Evolutionary conservation across 1,140 invertebrate species (phyloP), one percentile per base, ranked within the genome.

Genomic region (Lepidurus packardi): DNA sequence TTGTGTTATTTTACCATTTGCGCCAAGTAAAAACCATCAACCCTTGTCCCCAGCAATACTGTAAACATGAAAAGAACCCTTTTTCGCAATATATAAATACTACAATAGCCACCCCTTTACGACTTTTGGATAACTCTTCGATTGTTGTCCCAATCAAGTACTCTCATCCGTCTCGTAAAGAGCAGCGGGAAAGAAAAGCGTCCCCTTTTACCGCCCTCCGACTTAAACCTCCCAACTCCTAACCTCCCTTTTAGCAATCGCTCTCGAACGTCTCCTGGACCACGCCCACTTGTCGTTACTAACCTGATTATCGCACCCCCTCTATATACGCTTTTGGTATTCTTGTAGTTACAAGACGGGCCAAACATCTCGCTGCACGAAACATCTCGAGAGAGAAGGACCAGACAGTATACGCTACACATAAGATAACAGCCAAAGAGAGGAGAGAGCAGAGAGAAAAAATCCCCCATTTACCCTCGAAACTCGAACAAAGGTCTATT

Each of bases 91-190:
- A 65, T 21, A 65, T 65, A 34, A 34, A 34, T 34, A 34, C 8
- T 65, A 65, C 53, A 65, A 65, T 65, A 65, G 53, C 6, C 53
- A 16, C 13, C 53, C 13, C 53, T 13, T 65, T 21, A n/a, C 53
- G n/a, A 65, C 53, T 65, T 65, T 16, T 65, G 16, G 53, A 21
- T 21, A 65, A 65, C 53, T 65, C 53, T 65, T 65, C 16, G 53
- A 65, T 65, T 65, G 53, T 65, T 65, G 53, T 65, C 53, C 53
- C 53, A 65, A 65, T 65, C 53, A 65, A 65, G 53, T 65, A 65
- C 53, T 21, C 53, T 65, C 53, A 9, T 65, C 53, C 53, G 2
- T 21, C 16, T 65, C 53, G 16, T 16, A n/a, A 7, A 16, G 45
- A 47, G 45, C 34, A 16, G 10, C 45, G 10, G 10, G 16, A 47